Conservation (phyloP, 2,113 vertebrate species). For the Atractosteus spatula region DNA sequence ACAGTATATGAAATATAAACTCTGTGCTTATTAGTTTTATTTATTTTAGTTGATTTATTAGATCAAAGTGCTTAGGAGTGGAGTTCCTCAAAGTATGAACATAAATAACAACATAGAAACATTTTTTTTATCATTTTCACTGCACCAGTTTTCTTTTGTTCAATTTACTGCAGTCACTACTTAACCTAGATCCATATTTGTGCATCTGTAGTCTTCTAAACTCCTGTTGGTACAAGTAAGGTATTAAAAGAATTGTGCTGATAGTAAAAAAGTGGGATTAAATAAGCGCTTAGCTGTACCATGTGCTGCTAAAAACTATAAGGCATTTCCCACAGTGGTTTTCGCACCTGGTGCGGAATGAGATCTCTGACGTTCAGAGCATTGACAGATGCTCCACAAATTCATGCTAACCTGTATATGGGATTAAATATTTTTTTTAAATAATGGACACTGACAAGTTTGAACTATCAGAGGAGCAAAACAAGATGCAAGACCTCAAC, state of each 20-base stretch:
- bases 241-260: slow-evolving; percentile 2
- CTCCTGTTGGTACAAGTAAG: slow-evolving; percentile 15
- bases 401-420: slow-evolving; percentile 21
- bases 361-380: slow-evolving; percentile 1
- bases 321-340: background rate
- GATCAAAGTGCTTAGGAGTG: too few species aligned
- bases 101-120: background rate
- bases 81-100: too few species aligned
- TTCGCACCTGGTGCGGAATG: slow-evolving; percentile 5
- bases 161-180: background rate
- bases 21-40: too few species aligned
- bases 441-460: slow-evolving; percentile 24
- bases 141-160: too few species aligned
- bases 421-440: slow-evolving; percentile 21
- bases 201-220: background rate
- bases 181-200: background rate
- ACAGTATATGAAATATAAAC: too few species aligned
- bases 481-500: slow-evolving; percentile 7
- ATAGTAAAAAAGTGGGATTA: slow-evolving; percentile 13
- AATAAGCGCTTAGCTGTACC: slow-evolving; percentile 13
- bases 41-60: too few species aligned
- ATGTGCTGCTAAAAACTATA: slow-evolving; percentile 3
- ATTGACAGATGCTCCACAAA: slow-evolving; percentile 16
- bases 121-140: background rate
- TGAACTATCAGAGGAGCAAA: slow-evolving; percentile 8